Percentiles rank a stretch among this genome's conserved stretches.
These are phyloP conservation scores for Bolinopsis microptera DNA, from an alignment of 37 sponge, comb jelly and placozoan genomes.

Conservation along the genomic window DNA sequence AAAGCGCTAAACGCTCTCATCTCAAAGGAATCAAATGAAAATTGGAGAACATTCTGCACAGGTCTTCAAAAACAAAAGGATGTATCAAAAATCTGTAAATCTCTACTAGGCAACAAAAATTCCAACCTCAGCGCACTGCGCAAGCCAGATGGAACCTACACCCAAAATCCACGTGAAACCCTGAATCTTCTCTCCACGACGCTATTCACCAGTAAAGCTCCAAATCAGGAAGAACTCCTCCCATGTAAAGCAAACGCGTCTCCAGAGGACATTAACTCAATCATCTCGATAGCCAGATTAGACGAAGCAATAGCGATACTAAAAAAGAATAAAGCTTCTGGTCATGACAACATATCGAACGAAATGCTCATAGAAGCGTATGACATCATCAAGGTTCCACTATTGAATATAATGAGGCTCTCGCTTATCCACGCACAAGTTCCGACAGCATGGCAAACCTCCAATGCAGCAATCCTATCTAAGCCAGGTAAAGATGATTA, in stretches of 20 bases:
- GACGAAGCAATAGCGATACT: constrained; percentile 14
- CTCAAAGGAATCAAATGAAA: not conserved
- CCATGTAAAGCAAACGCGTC: not conserved
- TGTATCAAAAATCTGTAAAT: constrained; percentile 35
- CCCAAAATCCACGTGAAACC: constrained; percentile 22
- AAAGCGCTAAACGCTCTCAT: not conserved
- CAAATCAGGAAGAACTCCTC: not conserved
- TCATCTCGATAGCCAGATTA: not conserved
- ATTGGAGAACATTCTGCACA: constrained; percentile 31
- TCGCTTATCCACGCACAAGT: not conserved
- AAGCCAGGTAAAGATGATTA: too few relatives aligned
- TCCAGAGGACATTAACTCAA: constrained; percentile 1
- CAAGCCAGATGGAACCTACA: not conserved
- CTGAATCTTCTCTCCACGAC: not conserved
- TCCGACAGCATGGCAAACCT: constrained; percentile 47
- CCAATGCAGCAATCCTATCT: constrained; percentile 9
- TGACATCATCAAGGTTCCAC: not conserved
- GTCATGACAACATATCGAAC: constrained; percentile 26
- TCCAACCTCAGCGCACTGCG: constrained; percentile 6
- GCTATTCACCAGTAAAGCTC: not conserved
- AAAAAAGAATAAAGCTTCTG: not conserved
- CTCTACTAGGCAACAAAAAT: constrained; percentile 23
- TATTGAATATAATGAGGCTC: constrained; percentile 14
- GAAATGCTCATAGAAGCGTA: constrained; percentile 44
- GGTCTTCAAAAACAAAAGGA: constrained; percentile 39